Evolutionary conservation across 1,140 invertebrate species (phyloP), one percentile per base, ranked within the genome.

Genomic region (Brachystomella parvula): DNA sequence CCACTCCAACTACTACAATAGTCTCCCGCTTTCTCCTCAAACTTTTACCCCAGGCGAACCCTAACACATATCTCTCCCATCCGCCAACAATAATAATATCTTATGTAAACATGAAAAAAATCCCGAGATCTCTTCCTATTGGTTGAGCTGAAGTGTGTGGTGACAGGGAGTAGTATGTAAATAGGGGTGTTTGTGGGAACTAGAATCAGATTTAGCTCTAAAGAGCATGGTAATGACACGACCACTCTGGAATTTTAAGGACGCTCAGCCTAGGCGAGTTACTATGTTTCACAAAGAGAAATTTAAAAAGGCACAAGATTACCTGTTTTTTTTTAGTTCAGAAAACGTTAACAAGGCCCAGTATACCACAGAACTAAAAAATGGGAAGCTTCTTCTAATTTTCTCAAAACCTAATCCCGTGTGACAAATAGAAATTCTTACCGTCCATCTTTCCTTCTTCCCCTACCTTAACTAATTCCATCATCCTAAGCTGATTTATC

Each of bases 101-200:
- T 9, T 53, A 3, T 53, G 24, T 53, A 53, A 53, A 53, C 49
- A 53, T 53, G 49, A n/a, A n/a, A 53, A 53, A 53, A 53, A 12
- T 15, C 24, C 21, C 12, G 6, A 53, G 49, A 6, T 53, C 24
- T 53, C 12, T 53, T 53, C 12, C 24, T 12, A 53, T 53, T 53
- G 49, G 15, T 24, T 53, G 49, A 24, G 24, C 24, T 53, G 21
- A 24, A 6, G 21, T 53, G 12, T 15, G 9, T 53, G 49, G 21
- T 53, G 49, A 53, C 49, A 53, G 12, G 39, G 49, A 17, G 49
- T 53, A 17, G 49, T 53, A 53, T 53, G 49, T 53, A 53, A 53
- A 53, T 53, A 53, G 21, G 49, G 21, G 12, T n/a, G 9, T 44
- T 12, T 44, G n/a, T n/a, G n/a, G n/a, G n/a, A n/a, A n/a, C n/a